Percentiles rank a stretch among this genome's conserved stretches.
phyloP scores from a whole-genome alignment of 2,888 invertebrate genomes.

The Polyommatus icarus region DNA sequence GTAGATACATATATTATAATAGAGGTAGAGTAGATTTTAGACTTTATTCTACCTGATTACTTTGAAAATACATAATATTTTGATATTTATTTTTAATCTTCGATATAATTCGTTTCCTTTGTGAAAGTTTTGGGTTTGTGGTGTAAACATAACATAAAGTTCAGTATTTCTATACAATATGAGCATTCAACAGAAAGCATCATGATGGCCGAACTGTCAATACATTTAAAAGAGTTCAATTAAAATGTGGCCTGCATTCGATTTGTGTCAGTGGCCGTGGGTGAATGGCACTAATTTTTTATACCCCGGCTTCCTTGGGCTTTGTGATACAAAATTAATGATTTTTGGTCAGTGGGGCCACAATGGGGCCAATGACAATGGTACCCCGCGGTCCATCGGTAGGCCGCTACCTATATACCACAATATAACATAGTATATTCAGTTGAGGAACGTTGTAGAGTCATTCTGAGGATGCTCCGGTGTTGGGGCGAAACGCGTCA shows the following conservation, averaged over 20 bases:
- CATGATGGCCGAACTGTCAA: conserved; percentile 17
- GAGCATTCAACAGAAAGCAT: background rate
- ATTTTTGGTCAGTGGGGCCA: conserved; percentile 76
- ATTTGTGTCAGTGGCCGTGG: conserved; percentile 70
- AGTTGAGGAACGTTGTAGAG: no score
- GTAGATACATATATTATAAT: no score
- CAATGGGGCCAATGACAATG: conserved; percentile 73
- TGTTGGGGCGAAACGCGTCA: no score
- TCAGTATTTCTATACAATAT: background rate
- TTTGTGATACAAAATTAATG: conserved; percentile 80
- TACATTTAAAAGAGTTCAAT: conserved; percentile 56
- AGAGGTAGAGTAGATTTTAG: no score
- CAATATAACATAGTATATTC: no score
- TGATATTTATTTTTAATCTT: no score
- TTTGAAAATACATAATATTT: no score
- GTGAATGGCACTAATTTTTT: conserved; percentile 73
- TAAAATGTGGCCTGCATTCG: conserved; percentile 59
- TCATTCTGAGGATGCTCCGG: no score
- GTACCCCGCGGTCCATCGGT: conserved; percentile 79
- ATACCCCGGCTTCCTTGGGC: conserved; percentile 69
- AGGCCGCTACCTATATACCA: conserved; percentile 60
- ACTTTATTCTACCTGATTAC: no score
- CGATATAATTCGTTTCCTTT: no score
- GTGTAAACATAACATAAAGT: background rate
- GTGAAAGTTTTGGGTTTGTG: background rate